These are phyloP conservation scores for Ephydatia muelleri DNA, from an alignment of 37 sponge, comb jelly and placozoan genomes.

Conservation along the genomic window DNA sequence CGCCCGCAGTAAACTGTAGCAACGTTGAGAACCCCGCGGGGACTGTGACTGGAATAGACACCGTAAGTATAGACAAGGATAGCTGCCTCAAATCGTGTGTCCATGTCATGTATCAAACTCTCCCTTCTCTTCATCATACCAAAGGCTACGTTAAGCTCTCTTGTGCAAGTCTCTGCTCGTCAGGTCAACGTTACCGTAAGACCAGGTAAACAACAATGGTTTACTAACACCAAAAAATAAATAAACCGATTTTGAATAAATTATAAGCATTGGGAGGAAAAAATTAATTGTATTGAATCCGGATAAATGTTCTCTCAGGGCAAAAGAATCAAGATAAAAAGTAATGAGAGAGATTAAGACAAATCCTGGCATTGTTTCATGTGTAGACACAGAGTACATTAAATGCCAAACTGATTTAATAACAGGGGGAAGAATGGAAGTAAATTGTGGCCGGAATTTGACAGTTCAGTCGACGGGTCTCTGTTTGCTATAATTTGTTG, in stretches of 20 bases:
- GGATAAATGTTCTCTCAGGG: not conserved
- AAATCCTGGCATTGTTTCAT: too few species aligned
- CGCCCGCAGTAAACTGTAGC: not conserved
- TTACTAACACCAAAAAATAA: too few species aligned
- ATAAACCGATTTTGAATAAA: not conserved
- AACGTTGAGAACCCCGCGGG: not conserved
- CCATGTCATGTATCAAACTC: too few species aligned
- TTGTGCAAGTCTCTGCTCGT: constrained; percentile 54
- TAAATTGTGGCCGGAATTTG: too few species aligned
- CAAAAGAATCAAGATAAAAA: too few species aligned
- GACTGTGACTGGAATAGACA: not conserved
- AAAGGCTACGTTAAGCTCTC: constrained; percentile 19
- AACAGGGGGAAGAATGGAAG: too few species aligned
- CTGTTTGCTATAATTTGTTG: too few species aligned
- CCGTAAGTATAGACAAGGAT: not conserved
- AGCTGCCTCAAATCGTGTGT: not conserved
- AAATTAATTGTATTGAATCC: not conserved
- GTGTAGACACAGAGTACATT: too few species aligned
- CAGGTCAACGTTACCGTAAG: constrained; percentile 49
- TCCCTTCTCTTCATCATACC: too few species aligned
- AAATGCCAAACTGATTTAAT: too few species aligned
- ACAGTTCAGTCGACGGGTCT: too few species aligned
- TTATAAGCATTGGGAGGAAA: not conserved
- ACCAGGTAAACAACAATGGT: constrained; percentile 41
- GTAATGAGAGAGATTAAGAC: too few species aligned